Evolutionary conservation across 2,797 vertebrate species (phyloP).

Genomic region (Lerista edwardsae): DNA sequence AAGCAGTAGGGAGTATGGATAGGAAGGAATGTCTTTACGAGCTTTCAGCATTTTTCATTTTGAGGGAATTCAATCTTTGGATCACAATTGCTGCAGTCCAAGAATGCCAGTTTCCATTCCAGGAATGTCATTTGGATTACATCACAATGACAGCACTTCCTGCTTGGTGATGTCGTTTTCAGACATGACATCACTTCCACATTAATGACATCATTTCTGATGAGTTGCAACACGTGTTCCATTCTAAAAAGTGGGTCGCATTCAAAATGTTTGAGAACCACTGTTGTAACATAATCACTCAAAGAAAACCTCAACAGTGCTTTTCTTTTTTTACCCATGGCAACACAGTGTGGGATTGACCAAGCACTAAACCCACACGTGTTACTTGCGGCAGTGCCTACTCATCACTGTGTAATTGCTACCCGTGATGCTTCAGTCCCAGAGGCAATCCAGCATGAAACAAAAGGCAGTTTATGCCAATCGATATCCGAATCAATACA

Average conservation of each 20-base stretch:
- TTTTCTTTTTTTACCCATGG: slow-evolving; percentile 43
- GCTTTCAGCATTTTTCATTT: neutral
- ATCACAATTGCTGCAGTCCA: no score
- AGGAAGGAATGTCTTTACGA: neutral
- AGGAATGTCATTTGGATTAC: no score
- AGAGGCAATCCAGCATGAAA: slow-evolving; percentile 53
- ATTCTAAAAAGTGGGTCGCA: no score
- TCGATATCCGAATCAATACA: slow-evolving; percentile 44
- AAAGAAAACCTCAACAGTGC: neutral
- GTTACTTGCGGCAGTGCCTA: slow-evolving; percentile 14
- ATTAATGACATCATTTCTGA: no score
- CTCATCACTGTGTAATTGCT: slow-evolving; percentile 35
- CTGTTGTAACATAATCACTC: slow-evolving; percentile 30
- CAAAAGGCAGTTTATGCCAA: slow-evolving; percentile 37
- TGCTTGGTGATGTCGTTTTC: no score
- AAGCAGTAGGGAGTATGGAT: neutral
- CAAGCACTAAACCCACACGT: neutral
- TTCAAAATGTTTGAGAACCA: no score
- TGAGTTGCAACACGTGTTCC: no score
- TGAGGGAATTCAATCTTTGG: neutral
- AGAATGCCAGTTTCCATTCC: no score
- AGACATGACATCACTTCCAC: no score
- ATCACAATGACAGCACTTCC: no score
- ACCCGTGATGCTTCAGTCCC: slow-evolving; percentile 40
- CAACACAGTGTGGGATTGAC: slow-evolving; percentile 2